phyloP scores from a whole-genome alignment of 2,113 vertebrate genomes.

The Acrocephalus arundinaceus region DNA sequence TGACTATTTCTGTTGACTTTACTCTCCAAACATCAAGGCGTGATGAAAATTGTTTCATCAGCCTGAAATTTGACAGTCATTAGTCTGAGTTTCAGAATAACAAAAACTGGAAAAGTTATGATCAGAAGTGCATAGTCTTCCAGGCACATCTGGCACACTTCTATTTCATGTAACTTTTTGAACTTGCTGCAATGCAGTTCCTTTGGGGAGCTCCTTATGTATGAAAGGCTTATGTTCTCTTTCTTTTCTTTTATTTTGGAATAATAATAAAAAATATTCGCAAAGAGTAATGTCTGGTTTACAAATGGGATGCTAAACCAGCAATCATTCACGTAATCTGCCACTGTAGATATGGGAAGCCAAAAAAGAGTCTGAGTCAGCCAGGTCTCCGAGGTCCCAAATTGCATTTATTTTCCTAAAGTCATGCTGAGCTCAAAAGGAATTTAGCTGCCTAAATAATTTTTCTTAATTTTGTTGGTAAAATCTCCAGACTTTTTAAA shows the following conservation, averaged over 20 bases:
- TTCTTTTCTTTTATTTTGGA: not conserved
- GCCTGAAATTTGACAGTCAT: not conserved
- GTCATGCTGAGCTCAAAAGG: not conserved
- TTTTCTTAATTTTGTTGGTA: not conserved
- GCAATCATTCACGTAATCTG: not conserved
- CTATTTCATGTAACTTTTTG: not conserved
- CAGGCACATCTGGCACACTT: not conserved
- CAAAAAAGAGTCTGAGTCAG: not conserved
- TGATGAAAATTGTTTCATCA: not conserved
- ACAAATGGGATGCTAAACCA: not conserved
- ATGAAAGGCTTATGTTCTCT: not conserved
- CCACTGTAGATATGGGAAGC: not conserved
- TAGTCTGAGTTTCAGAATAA: not conserved
- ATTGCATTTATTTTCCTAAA: not conserved
- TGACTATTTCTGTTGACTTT: not conserved
- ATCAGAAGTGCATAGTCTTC: not conserved
- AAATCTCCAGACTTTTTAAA: not conserved
- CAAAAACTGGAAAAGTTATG: not conserved
- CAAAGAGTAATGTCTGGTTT: not conserved
- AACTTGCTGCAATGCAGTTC: not conserved
- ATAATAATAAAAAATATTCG: not conserved
- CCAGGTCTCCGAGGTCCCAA: not conserved
- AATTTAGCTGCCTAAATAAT: not conserved
- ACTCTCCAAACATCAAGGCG: not conserved
- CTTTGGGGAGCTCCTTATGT: not conserved